Conservation (phyloP, 2,797 vertebrate species). For the Xerus rutilus region DNA sequence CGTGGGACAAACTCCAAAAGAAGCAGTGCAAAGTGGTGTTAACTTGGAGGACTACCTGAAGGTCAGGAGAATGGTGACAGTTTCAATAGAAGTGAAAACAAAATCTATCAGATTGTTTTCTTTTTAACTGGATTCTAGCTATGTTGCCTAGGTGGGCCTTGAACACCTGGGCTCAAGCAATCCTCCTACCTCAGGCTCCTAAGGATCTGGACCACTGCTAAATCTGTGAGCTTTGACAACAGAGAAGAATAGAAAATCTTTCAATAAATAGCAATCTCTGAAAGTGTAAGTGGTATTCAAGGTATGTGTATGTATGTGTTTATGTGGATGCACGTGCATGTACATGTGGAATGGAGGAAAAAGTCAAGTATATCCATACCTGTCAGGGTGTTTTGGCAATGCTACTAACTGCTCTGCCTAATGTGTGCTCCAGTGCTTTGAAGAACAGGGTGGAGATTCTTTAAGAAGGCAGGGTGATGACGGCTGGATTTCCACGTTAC, state of each 20-base stretch:
- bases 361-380: constrained; percentile 6
- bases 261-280: constrained; percentile 32
- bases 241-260: constrained; percentile 57
- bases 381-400: constrained; percentile 44
- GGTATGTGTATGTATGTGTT: background rate
- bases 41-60: background rate
- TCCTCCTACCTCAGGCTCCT: background rate
- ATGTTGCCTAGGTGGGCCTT: background rate
- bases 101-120: background rate
- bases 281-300: background rate
- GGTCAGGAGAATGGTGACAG: background rate
- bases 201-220: background rate
- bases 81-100: background rate
- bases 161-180: background rate
- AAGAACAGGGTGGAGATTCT: constrained; percentile 31
- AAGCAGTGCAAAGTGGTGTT: background rate
- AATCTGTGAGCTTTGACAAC: constrained; percentile 3
- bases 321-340: background rate
- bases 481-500: constrained; percentile 60
- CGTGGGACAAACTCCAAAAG: background rate
- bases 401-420: constrained; percentile 14
- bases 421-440: background rate
- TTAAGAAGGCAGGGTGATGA: constrained; percentile 34
- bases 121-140: background rate
- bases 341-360: background rate